A percentile compares a stretch with the other conserved stretches of the same genome.
Evolutionary conservation across 2,797 vertebrate genomes (phyloP).

Genomic region (Sparidentex hasta): DNA sequence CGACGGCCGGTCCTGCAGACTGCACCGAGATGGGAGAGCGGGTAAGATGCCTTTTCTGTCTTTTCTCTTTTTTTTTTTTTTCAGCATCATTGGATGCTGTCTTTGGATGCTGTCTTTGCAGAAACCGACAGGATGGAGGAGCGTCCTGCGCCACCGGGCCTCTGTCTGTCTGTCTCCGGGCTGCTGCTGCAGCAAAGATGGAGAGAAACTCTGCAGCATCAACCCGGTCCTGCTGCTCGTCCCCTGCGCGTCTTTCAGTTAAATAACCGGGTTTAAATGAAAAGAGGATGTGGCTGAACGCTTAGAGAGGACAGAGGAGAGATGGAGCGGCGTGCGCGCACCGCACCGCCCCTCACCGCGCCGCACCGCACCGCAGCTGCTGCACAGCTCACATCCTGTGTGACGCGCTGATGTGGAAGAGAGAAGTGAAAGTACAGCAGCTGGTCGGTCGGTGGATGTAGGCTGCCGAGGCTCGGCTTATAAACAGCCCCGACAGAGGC

Average conservation of each 20-base stretch:
- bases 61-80: no score
- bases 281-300: background rate
- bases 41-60: constrained; percentile 62
- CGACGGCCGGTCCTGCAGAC: constrained; percentile 46
- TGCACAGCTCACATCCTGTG: constrained; percentile 22
- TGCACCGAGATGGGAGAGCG: constrained; percentile 80
- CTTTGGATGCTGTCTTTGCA: background rate
- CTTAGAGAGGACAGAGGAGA: background rate
- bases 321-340: background rate
- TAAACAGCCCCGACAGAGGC: constrained; percentile 29
- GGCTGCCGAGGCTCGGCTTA: constrained; percentile 25
- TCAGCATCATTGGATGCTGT: background rate
- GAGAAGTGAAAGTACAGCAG: constrained; percentile 69
- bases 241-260: background rate
- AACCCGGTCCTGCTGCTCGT: background rate
- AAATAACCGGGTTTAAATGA: background rate
- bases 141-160: constrained; percentile 7
- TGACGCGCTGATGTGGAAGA: constrained; percentile 42
- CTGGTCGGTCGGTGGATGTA: constrained; percentile 33
- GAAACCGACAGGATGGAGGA: background rate
- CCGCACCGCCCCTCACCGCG: background rate
- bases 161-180: no score
- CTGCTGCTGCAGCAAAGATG: constrained; percentile 23
- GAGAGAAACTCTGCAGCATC: constrained; percentile 6
- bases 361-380: constrained; percentile 6